Percentiles rank a stretch among this genome's conserved stretches.
phyloP scores from a whole-genome alignment of 2,888 invertebrate species.

The Piscicola geometra region DNA sequence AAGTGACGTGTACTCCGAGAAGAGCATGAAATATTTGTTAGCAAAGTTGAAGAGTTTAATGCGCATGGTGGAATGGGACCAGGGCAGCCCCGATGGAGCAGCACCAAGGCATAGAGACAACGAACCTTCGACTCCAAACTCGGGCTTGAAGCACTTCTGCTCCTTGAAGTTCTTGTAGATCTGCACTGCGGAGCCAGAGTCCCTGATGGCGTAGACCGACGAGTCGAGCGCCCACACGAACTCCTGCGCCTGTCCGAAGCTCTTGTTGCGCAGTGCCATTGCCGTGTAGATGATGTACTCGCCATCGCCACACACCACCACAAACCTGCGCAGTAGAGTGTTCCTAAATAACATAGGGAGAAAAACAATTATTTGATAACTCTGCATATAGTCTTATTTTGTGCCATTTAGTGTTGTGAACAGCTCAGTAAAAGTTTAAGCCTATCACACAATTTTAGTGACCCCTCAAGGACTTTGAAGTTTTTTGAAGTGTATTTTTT shows the following conservation, averaged over 20 bases:
- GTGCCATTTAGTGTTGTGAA: too few species aligned
- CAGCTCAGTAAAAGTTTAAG: too few species aligned
- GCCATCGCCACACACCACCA: slow-evolving; percentile 97
- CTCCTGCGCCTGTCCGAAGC: slow-evolving; percentile 94
- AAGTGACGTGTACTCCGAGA: too few species aligned
- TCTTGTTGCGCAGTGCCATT: slow-evolving; percentile 96
- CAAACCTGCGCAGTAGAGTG: slow-evolving; percentile 65
- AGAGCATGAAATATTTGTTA: too few species aligned
- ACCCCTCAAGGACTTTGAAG: too few species aligned
- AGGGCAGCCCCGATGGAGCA: not conserved
- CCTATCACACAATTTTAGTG: too few species aligned
- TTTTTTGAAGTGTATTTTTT: not conserved
- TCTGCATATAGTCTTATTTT: too few species aligned
- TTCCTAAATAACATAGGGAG: too few species aligned
- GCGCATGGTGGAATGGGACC: too few species aligned
- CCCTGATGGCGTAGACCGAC: slow-evolving; percentile 74
- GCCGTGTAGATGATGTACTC: slow-evolving; percentile 99
- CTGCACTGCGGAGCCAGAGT: slow-evolving; percentile 79
- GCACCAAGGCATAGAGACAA: not conserved
- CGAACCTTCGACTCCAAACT: slow-evolving; percentile 86
- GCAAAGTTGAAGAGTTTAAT: too few species aligned
- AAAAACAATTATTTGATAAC: too few species aligned
- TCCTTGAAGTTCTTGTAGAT: slow-evolving; percentile 98
- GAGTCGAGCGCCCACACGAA: slow-evolving; percentile 91
- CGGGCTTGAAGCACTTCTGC: slow-evolving; percentile 87